phyloP scores from a whole-genome alignment of 2,113 vertebrate genomes.

The Chlamydotis undulata region DNA sequence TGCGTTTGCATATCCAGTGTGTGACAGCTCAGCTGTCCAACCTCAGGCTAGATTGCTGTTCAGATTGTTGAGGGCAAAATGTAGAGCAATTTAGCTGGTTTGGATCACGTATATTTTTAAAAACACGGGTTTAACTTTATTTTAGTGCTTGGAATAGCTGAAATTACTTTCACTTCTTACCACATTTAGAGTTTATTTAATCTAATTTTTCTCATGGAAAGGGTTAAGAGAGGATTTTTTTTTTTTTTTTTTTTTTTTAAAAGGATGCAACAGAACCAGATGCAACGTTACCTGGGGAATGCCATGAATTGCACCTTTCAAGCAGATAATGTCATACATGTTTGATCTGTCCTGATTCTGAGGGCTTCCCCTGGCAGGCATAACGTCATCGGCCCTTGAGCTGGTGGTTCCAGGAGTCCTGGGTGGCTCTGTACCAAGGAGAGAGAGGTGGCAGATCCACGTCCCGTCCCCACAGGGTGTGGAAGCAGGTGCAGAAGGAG shows the following conservation, averaged over 20 bases:
- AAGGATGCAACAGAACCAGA: background rate
- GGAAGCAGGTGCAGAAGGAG: background rate
- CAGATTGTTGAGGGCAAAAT: background rate
- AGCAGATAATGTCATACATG: background rate
- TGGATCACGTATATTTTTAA: background rate
- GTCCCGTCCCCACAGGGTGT: background rate
- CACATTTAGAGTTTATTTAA: background rate
- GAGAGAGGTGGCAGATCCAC: background rate
- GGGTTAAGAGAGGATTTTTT: background rate
- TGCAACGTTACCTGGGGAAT: background rate
- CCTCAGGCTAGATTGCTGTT: background rate
- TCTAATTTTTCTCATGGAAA: background rate
- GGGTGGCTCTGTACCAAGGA: background rate
- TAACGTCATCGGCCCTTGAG: background rate
- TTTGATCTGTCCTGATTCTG: background rate
- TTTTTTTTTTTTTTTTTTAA: background rate
- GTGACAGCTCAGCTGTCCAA: conserved; percentile 12
- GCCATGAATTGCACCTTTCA: background rate
- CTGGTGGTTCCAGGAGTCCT: background rate
- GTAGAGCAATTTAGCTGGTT: background rate
- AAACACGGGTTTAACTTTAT: background rate
- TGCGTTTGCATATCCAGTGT: background rate
- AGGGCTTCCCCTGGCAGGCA: background rate
- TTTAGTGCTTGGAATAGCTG: background rate
- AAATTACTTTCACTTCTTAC: background rate